Base-by-base conservation (phyloP, 2,113 vertebrate species). In the Orthonyx spaldingii region DNA sequence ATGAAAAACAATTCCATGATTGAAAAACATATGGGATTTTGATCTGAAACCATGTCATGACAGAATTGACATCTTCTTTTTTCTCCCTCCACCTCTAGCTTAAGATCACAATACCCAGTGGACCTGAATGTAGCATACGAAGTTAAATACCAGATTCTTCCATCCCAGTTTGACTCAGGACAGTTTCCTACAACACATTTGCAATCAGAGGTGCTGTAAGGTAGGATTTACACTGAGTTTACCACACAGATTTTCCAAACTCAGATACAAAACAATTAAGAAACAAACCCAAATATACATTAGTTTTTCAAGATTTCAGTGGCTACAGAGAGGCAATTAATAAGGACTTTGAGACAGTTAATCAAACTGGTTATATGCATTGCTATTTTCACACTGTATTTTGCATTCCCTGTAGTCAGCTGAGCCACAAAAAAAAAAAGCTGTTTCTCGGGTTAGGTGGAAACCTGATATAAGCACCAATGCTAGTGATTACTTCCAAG, bases 11-110 rank as follows among this genome's bases (percentile, higher is more conserved):
- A 93, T 87, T 90, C 84, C 66, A 28, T 55, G 55, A 91, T 80
- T 87, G 84, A 93, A 96, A 96, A 95, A 66, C 89, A 96, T 91
- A 96, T n/a, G 91, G 55, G 75, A 80, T 78, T 82, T 91, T 74
- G 63, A 93, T 77, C 79, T 83, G 63, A 88, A 95, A 95, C 57
- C 18, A 83, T 17, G 27, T 53, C 61, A 65, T 33, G 27, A 87
- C 15, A 60, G 65, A 94, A 65, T 0, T 49, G 26, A 3, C 61
- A 50, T 26, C 1, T 50, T 35, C 49, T 95, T 83, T 28, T 16
- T 8, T 1, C 2, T 15, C 24, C 8, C 59, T 77, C 23, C 20
- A 57, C 59, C 41, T 72, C 71, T 46, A 86, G n/a, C 11, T 35
- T 69, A 23, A 71, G 17, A 79, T 79, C 37, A 53, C 28, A 71